These are phyloP conservation scores for Apeira syringaria DNA, from an alignment of 2,888 invertebrate species.

Conservation along the genomic window DNA sequence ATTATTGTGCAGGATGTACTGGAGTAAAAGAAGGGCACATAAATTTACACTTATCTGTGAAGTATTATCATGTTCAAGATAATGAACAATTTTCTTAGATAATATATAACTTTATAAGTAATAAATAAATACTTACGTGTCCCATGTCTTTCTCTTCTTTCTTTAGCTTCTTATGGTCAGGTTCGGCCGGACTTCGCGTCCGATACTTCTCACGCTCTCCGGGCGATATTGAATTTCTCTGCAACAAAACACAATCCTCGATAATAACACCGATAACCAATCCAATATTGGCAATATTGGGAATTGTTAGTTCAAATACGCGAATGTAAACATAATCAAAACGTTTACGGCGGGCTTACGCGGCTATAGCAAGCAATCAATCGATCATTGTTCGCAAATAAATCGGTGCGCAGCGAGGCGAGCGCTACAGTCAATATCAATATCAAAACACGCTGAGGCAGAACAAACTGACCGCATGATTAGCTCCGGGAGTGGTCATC, in stretches of 20 bases:
- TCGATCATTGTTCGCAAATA: conserved; percentile 83
- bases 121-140: conserved; percentile 84
- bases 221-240: conserved; percentile 94
- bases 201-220: conserved; percentile 93
- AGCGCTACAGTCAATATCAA: conserved; percentile 80
- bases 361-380: conserved; percentile 77
- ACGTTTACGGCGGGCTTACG: conserved; percentile 74
- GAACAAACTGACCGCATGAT: conserved; percentile 84
- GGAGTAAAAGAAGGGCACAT: too few relatives aligned
- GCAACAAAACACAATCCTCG: conserved; percentile 55
- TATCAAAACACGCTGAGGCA: conserved; percentile 84
- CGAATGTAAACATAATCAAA: conserved; percentile 77
- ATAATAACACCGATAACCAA: conserved; percentile 39
- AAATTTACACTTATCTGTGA: too few relatives aligned
- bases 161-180: conserved; percentile 88
- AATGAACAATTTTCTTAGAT: background rate
- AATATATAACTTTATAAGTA: too few relatives aligned
- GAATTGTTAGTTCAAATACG: conserved; percentile 65
- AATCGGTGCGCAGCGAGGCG: conserved; percentile 79
- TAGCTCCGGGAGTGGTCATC: conserved; percentile 80
- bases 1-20: too few relatives aligned
- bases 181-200: conserved; percentile 90
- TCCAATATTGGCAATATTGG: conserved; percentile 47
- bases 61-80: too few relatives aligned
- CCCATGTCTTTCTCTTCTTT: conserved; percentile 93